These are phyloP conservation scores for Tetropium fuscum DNA, from an alignment of 2,888 invertebrate genomes.

Conservation along the genomic window DNA sequence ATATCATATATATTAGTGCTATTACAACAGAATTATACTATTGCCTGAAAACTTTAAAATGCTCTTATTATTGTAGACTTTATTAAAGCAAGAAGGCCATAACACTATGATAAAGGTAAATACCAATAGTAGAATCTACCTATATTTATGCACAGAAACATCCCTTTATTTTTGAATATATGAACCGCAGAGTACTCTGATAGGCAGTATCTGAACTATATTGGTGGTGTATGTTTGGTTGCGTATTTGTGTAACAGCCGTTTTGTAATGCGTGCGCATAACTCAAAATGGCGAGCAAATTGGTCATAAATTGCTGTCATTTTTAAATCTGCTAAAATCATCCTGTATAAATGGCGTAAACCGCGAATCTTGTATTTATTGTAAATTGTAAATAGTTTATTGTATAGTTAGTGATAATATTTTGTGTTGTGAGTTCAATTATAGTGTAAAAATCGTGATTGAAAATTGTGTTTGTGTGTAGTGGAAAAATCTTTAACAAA, in stretches of 20 bases:
- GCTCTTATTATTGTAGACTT: too few species aligned
- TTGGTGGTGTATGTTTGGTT: too few species aligned
- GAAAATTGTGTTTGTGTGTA: slow-evolving; percentile 73
- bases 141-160: too few species aligned
- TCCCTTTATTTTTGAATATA: too few species aligned
- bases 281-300: slow-evolving; percentile 65
- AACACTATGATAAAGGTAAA: too few species aligned
- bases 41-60: too few species aligned
- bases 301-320: slow-evolving; percentile 63
- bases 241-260: slow-evolving; percentile 32
- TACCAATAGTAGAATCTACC: too few species aligned
- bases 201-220: too few species aligned
- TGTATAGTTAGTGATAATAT: slow-evolving; percentile 81
- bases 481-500: slow-evolving; percentile 70
- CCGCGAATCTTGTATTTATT: slow-evolving; percentile 73
- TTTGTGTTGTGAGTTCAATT: slow-evolving; percentile 66
- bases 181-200: too few species aligned
- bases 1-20: too few species aligned
- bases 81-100: too few species aligned
- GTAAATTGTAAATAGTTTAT: slow-evolving; percentile 80
- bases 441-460: slow-evolving; percentile 70
- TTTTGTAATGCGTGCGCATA: slow-evolving; percentile 53
- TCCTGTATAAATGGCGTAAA: slow-evolving; percentile 77
- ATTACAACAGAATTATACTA: too few species aligned
- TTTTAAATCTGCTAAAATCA: slow-evolving; percentile 72